Base-by-base conservation (phyloP, 2,113 vertebrate genomes). In the Leuciscus idus region DNA sequence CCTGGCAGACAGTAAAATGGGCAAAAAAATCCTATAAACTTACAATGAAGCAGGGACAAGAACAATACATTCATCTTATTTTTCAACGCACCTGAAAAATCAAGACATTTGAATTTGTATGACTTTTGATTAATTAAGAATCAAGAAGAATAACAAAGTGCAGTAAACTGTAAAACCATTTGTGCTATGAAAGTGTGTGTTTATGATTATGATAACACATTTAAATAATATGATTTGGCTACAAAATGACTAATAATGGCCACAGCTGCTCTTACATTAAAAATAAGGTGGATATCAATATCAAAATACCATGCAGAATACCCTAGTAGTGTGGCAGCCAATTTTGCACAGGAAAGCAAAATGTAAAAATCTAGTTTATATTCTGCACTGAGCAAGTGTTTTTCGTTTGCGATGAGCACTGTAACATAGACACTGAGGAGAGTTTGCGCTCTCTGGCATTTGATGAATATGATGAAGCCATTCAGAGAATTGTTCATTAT, bases 401-500 rank as follows among this genome's bases (percentile, higher is more conserved):
- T 46, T 62, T n/a, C 15, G 12, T 75, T 75, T 75, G 43, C 7
- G 23, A 75, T 62, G 55, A 79, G 76, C 30, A 55, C 50, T 77
- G 9, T 57, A 78, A 78, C 50, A 75, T 10, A 6, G 50, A 78
- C 75, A 59, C 81, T 52, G 55, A 76, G 62, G 28, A 36, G 52
- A 59, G 30, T 79, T 59, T 79, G 30, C 3, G 1, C 52, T 57
- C 88, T 70, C 79, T 83, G 86, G 78, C 83, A 87, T 85, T 87
- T 83, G 43, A 46, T 85, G 43, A 46, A 74, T 79, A 66, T 73
- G 39, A 83, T 57, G 26, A 33, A 59, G 81, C 23, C 62, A 39
- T 78, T 82, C 39, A 52, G 74, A 57, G 64, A 39, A n/a, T 39
- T 83, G 57, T 75, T 80, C 48, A 85, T 89, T 87, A 85, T 80